These are phyloP conservation scores for Aphyosemion australe DNA, from an alignment of 2,113 vertebrate species.

Conservation along the genomic window DNA sequence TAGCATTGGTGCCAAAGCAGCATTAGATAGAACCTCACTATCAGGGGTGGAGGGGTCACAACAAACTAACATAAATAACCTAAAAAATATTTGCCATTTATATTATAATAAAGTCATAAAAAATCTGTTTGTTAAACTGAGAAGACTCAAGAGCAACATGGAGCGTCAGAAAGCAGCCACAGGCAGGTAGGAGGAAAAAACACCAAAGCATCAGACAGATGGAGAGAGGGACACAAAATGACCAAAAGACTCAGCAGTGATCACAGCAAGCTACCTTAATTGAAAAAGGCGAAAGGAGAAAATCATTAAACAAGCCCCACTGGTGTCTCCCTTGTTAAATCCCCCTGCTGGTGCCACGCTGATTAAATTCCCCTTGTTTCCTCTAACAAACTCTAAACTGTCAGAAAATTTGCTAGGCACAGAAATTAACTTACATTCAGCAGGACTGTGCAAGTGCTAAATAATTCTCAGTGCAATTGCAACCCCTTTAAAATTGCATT, in stretches of 20 bases:
- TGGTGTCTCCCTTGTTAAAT: slow-evolving; percentile 73
- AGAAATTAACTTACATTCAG: slow-evolving; percentile 44
- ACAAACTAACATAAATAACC: too few species aligned
- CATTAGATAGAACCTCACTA: slow-evolving; percentile 3
- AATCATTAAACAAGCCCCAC: slow-evolving; percentile 78
- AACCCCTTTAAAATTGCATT: slow-evolving; percentile 2
- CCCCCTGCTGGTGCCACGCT: slow-evolving; percentile 66
- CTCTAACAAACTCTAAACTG: slow-evolving; percentile 69
- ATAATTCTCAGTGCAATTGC: background rate
- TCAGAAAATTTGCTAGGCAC: slow-evolving; percentile 63
- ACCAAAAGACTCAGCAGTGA: slow-evolving; percentile 56
- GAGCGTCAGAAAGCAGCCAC: slow-evolving; percentile 21
- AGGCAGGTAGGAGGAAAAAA: slow-evolving; percentile 29
- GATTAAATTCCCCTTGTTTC: slow-evolving; percentile 71
- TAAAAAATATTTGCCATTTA: too few species aligned
- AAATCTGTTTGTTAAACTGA: slow-evolving; percentile 7
- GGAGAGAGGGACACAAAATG: slow-evolving; percentile 23
- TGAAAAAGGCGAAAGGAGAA: slow-evolving; percentile 68
- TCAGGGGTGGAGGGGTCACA: background rate
- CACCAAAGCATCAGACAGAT: slow-evolving; percentile 30
- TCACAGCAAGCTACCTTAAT: slow-evolving; percentile 68
- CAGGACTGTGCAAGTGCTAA: slow-evolving; percentile 16
- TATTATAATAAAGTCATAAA: background rate
- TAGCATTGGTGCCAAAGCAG: background rate
- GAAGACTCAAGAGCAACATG: background rate